A percentile compares a stretch with the other conserved stretches of the same genome.
These are phyloP conservation scores for Aphelenchoides besseyi DNA, from an alignment of 1,140 invertebrate genomes.

Conservation along the genomic window DNA sequence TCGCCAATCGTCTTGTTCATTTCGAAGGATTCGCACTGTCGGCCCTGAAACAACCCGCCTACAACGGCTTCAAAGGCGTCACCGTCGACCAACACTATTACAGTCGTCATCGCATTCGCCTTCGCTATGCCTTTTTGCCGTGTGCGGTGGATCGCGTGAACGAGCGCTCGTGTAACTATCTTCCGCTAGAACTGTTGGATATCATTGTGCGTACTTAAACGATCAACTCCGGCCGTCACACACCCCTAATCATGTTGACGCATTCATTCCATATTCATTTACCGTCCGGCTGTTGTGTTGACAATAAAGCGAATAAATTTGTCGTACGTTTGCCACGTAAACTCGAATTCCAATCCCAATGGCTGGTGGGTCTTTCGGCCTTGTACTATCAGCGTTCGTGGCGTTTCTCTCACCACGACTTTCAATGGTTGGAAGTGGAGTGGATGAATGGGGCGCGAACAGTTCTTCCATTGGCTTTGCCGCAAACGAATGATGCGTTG, in stretches of 20 bases:
- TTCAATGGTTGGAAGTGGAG: neutral
- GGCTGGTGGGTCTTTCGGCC: neutral
- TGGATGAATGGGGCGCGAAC: neutral
- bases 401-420: neutral
- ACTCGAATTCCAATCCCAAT: constrained; percentile 15
- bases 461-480: neutral
- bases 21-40: neutral
- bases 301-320: neutral
- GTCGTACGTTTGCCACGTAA: neutral
- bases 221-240: neutral
- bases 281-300: neutral
- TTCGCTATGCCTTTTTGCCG: neutral
- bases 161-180: neutral
- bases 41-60: neutral
- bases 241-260: neutral
- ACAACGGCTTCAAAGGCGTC: neutral
- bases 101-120: neutral
- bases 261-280: neutral
- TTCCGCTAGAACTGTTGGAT: neutral
- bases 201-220: neutral
- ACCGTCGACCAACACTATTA: neutral
- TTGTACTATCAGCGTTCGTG: neutral
- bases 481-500: too few relatives aligned
- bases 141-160: neutral
- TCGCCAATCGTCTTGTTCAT: neutral